Conservation (phyloP, 2,888 invertebrate genomes). For the Spilosoma lubricipeda region DNA sequence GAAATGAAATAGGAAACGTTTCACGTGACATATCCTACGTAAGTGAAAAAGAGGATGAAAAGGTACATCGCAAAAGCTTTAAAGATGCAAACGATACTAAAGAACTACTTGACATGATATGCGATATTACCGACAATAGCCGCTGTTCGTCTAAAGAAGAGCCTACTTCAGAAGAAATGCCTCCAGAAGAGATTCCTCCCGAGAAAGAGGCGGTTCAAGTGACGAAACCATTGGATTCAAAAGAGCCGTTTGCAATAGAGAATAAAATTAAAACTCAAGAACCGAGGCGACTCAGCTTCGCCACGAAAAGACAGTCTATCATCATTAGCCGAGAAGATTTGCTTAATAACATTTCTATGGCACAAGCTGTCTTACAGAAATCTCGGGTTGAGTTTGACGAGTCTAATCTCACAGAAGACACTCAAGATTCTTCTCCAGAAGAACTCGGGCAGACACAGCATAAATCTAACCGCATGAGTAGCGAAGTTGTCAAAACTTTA, state of each 20-base stretch:
- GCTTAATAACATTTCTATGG: conserved; percentile 71
- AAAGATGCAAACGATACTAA: conserved; percentile 69
- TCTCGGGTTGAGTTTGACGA: conserved; percentile 62
- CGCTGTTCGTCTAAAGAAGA: conserved; percentile 32
- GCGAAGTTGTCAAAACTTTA: conserved; percentile 75
- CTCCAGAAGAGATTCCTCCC: neutral
- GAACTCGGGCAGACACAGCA: conserved; percentile 19
- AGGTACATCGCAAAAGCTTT: conserved; percentile 40
- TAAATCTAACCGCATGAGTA: conserved; percentile 58
- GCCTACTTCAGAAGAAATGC: neutral
- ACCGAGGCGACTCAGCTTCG: conserved; percentile 54
- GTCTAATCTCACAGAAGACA: conserved; percentile 55
- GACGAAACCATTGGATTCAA: neutral
- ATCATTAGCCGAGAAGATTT: conserved; percentile 69
- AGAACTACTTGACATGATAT: conserved; percentile 71
- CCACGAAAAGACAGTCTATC: conserved; percentile 62
- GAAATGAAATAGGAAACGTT: neutral
- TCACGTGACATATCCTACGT: neutral
- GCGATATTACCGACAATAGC: conserved; percentile 65
- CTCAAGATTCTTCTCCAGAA: conserved; percentile 39
- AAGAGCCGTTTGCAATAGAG: conserved; percentile 26
- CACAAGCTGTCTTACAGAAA: conserved; percentile 65
- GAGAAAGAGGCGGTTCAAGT: neutral
- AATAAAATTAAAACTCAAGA: conserved; percentile 43
- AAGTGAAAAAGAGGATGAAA: neutral